Percentiles rank a stretch among this genome's conserved stretches.
Conservation (phyloP, 64 coral and sea anemone genomes). For the Actinia tenebrosa region DNA sequence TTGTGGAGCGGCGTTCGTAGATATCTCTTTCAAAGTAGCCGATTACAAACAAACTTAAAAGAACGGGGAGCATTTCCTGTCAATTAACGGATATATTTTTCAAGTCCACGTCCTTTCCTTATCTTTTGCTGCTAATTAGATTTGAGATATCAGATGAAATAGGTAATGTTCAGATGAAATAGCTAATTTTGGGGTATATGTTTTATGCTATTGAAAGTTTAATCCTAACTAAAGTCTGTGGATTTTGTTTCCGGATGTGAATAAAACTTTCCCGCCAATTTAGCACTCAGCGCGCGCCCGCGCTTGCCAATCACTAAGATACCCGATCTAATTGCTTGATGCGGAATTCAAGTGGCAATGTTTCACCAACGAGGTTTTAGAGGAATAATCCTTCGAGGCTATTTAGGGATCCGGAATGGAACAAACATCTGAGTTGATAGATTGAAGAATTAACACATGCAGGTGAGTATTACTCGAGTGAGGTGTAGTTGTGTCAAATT, state of each 20-base stretch:
- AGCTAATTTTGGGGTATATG: background rate
- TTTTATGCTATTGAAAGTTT: background rate
- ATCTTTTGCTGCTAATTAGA: background rate
- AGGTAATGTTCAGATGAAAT: too few species aligned
- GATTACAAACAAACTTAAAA: background rate
- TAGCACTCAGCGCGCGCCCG: background rate
- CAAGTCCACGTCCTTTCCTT: background rate
- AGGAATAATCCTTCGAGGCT: background rate
- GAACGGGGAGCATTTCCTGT: background rate
- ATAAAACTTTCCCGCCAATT: slow-evolving; percentile 1
- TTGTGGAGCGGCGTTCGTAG: background rate
- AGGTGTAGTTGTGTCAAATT: background rate
- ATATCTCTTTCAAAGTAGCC: background rate
- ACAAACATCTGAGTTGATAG: background rate
- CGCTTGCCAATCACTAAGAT: background rate
- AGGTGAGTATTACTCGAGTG: background rate
- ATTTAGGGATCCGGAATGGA: background rate
- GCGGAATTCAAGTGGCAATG: background rate
- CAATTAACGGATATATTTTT: background rate
- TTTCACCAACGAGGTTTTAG: background rate
- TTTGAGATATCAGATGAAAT: too few species aligned
- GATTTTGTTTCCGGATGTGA: background rate
- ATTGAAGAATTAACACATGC: background rate
- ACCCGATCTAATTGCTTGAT: background rate
- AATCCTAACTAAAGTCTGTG: background rate